phyloP scores from a whole-genome alignment of 2,888 invertebrate genomes.

The Torymus texanus region DNA sequence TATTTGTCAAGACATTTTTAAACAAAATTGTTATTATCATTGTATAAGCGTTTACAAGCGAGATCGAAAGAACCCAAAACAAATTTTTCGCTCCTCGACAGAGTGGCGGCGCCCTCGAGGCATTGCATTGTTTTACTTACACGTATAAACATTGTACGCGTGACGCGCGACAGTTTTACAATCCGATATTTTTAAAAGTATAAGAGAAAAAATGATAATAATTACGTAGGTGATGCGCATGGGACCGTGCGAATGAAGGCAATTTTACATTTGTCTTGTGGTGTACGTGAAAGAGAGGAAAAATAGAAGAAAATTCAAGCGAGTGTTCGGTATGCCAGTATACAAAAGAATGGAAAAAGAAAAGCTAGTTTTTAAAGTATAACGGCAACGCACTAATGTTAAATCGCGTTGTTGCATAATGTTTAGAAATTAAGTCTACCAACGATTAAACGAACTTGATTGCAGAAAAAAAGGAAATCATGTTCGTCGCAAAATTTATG shows the following conservation, averaged over 20 bases:
- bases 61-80: conserved; percentile 31
- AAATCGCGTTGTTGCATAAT: conserved; percentile 45
- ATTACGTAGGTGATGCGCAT: conserved; percentile 46
- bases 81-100: conserved; percentile 39
- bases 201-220: conserved; percentile 50
- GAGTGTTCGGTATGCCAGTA: conserved; percentile 55
- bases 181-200: conserved; percentile 52
- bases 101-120: conserved; percentile 20
- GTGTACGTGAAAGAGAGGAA: conserved; percentile 50
- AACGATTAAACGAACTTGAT: conserved; percentile 22
- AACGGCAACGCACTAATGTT: conserved; percentile 44
- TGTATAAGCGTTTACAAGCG: conserved; percentile 33
- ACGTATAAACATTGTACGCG: conserved; percentile 16
- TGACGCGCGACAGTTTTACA: conserved; percentile 52
- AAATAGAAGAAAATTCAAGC: conserved; percentile 45
- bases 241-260: conserved; percentile 52
- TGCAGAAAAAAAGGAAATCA: conserved; percentile 8
- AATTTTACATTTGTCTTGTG: conserved; percentile 47
- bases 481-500: conserved; percentile 39
- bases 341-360: conserved; percentile 43
- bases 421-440: conserved; percentile 52
- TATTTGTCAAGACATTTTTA: conserved; percentile 60
- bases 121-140: conserved; percentile 43
- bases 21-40: conserved; percentile 59
- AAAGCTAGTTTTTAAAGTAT: conserved; percentile 51